Evolutionary conservation across 2,888 invertebrate genomes (phyloP).

Genomic region (Keiferia lycopersicella): DNA sequence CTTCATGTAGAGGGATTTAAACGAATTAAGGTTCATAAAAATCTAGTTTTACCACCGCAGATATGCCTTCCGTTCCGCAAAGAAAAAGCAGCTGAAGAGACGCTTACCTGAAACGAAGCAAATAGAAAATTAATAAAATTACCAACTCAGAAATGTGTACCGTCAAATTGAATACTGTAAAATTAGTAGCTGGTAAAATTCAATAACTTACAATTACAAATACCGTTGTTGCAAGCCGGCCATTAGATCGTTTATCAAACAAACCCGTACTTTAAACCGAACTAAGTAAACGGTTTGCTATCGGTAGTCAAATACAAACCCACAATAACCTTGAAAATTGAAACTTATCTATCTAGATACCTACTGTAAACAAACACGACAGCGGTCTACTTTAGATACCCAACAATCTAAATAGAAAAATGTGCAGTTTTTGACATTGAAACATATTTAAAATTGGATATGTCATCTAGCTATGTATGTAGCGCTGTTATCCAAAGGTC

Average conservation of each 20-base stretch:
- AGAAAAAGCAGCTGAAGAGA: background rate
- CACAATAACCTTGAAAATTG: constrained; percentile 6
- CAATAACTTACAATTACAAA: constrained; percentile 22
- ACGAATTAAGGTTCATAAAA: background rate
- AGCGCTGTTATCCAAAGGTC: too few relatives aligned
- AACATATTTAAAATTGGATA: too few relatives aligned
- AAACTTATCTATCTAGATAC: constrained; percentile 3
- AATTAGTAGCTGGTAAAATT: background rate
- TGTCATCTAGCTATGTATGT: too few relatives aligned
- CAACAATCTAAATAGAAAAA: background rate
- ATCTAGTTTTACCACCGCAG: constrained; percentile 8
- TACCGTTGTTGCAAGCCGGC: constrained; percentile 10
- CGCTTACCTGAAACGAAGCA: constrained; percentile 11
- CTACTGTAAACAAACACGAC: background rate
- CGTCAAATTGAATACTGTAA: background rate
- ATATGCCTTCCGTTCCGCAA: background rate
- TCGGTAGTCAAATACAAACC: constrained; percentile 19
- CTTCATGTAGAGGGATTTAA: background rate
- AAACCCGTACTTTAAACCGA: background rate
- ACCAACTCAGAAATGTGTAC: background rate
- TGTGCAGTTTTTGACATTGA: background rate
- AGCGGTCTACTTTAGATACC: too few relatives aligned
- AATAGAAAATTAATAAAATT: background rate
- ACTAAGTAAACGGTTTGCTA: constrained; percentile 12
- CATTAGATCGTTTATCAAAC: constrained; percentile 21